These are phyloP conservation scores for Florisuga fusca DNA, from an alignment of 2,797 vertebrate species.

Conservation along the genomic window DNA sequence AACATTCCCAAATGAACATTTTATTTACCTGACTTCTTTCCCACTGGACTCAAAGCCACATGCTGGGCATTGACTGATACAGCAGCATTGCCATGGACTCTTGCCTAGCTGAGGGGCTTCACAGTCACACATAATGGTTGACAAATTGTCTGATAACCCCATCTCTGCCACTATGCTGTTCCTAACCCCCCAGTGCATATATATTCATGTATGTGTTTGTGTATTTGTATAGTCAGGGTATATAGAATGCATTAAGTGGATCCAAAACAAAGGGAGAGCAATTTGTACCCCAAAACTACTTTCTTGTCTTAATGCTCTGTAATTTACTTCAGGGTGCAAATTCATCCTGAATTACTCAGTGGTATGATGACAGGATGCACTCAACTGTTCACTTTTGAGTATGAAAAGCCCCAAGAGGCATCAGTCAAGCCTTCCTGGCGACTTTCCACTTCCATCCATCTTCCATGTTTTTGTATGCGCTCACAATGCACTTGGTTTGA, in stretches of 20 bases:
- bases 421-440: conserved; percentile 30
- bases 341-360: not conserved
- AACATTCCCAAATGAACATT: not conserved
- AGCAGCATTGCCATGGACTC: not conserved
- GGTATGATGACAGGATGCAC: not conserved
- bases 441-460: not conserved
- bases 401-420: not conserved
- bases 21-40: not conserved
- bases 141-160: not conserved
- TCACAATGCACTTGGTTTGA: not conserved
- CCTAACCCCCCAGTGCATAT: not conserved
- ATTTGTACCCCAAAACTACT: not conserved
- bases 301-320: not conserved
- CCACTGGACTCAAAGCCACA: not conserved
- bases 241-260: not conserved
- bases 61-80: not conserved
- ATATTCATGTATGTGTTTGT: not conserved
- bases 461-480: not conserved
- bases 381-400: not conserved
- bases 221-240: not conserved
- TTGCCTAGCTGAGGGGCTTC: not conserved
- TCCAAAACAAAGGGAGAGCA: not conserved
- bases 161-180: not conserved
- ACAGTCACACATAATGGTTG: not conserved
- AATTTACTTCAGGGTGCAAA: conserved; percentile 15